Evolutionary conservation across 1,140 invertebrate species (phyloP).

Genomic region (Habropoda laboriosa): DNA sequence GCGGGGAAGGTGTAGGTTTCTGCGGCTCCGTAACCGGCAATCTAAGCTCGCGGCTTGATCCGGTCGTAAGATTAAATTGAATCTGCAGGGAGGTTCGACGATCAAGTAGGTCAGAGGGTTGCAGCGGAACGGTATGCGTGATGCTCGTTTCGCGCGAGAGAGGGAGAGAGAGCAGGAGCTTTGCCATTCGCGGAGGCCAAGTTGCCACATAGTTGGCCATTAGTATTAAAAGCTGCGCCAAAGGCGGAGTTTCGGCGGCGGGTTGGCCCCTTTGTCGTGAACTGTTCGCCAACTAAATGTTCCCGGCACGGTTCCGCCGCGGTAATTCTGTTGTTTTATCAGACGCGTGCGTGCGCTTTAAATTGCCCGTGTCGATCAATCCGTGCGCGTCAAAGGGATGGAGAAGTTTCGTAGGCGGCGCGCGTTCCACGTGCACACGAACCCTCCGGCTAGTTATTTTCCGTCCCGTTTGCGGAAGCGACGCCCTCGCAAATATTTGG

Average conservation of each 20-base stretch:
- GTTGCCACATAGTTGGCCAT: constrained; percentile 71
- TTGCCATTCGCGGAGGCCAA: constrained; percentile 53
- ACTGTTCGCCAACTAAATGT: constrained; percentile 8
- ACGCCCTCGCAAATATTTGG: neutral
- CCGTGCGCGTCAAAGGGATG: constrained; percentile 1
- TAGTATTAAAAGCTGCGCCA: constrained; percentile 65
- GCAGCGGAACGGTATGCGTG: constrained; percentile 44
- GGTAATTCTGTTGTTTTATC: constrained; percentile 35
- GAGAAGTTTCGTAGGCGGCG: neutral
- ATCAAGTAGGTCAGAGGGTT: constrained; percentile 59
- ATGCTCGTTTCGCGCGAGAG: too few relatives aligned
- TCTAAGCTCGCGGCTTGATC: constrained; percentile 46
- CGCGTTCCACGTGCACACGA: neutral
- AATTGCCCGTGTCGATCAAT: constrained; percentile 40
- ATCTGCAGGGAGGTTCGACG: constrained; percentile 65
- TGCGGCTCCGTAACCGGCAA: neutral
- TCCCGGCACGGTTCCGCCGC: neutral
- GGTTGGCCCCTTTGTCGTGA: constrained; percentile 32
- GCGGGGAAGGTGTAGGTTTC: neutral
- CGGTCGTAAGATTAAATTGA: constrained; percentile 72
- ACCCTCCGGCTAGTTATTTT: neutral
- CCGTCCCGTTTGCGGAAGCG: neutral
- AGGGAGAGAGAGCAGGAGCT: constrained; percentile 49
- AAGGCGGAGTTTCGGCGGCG: constrained; percentile 25
- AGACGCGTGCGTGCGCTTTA: constrained; percentile 15